phyloP scores from a whole-genome alignment of 2,888 invertebrate genomes.

The Tigriopus californicus region DNA sequence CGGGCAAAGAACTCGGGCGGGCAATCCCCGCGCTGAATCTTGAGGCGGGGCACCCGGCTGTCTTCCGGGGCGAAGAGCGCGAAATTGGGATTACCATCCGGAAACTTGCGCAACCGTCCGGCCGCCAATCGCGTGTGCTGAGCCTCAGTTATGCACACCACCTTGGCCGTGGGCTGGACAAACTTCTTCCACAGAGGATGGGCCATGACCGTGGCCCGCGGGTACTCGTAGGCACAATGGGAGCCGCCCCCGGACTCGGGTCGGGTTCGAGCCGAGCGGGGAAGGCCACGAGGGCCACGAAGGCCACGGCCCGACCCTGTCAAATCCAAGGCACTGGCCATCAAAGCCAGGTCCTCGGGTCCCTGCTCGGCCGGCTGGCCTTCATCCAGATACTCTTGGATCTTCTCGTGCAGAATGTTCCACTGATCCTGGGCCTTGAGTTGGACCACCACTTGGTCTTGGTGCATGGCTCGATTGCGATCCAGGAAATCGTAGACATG shows the following conservation, averaged over 20 bases:
- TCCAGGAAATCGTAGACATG: constrained; percentile 47
- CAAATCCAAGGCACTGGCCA: neutral
- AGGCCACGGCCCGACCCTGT: neutral
- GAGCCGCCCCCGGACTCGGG: too few species aligned
- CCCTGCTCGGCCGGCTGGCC: neutral
- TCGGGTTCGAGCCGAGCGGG: neutral
- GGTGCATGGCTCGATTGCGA: constrained; percentile 63
- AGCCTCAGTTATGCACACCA: constrained; percentile 53
- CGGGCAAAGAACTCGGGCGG: constrained; percentile 39
- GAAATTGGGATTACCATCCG: constrained; percentile 37
- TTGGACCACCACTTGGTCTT: constrained; percentile 48
- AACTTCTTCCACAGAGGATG: constrained; percentile 18
- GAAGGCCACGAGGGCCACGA: neutral
- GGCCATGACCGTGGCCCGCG: neutral
- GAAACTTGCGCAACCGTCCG: constrained; percentile 43
- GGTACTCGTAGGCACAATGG: neutral
- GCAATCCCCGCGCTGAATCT: constrained; percentile 45
- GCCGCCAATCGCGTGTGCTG: constrained; percentile 52
- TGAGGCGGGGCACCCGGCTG: constrained; percentile 51
- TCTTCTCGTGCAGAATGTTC: constrained; percentile 25
- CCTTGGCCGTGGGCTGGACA: constrained; percentile 26
- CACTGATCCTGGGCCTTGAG: constrained; percentile 25
- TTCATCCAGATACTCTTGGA: neutral
- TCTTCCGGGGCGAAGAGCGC: constrained; percentile 63
- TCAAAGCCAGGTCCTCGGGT: too few species aligned